phyloP scores from a whole-genome alignment of 2,113 vertebrate species.

The Pandion haliaetus region DNA sequence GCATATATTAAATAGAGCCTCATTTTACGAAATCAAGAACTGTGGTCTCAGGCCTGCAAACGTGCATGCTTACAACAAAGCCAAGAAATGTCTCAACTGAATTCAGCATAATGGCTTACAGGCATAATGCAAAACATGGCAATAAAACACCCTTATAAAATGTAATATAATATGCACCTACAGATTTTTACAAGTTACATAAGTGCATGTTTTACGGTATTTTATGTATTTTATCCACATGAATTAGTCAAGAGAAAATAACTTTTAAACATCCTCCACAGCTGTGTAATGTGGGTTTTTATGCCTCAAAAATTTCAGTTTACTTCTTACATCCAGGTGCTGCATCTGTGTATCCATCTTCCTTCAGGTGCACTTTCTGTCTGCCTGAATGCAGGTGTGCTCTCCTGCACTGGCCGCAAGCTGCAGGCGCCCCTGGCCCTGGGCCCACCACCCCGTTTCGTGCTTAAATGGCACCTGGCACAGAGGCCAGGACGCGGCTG shows the following conservation, averaged over 20 bases:
- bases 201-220: not conserved
- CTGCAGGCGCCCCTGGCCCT: accelerated
- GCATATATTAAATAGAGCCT: not conserved
- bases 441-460: accelerated
- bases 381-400: accelerated
- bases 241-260: not conserved
- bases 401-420: accelerated
- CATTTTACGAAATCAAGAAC: not conserved
- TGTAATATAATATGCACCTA: not conserved
- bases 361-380: not conserved
- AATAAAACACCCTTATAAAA: not conserved
- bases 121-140: not conserved
- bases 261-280: not conserved
- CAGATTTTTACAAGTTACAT: not conserved
- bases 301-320: not conserved
- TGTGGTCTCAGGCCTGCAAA: not conserved
- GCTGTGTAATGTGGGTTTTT: not conserved
- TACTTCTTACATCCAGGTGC: not conserved
- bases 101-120: not conserved
- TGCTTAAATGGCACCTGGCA: not conserved
- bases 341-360: not conserved
- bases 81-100: not conserved
- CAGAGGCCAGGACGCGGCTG: accelerated
- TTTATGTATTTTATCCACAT: not conserved
- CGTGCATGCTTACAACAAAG: not conserved